These are phyloP conservation scores for Heliconius hermathena DNA, from an alignment of 1,140 invertebrate species.

Conservation along the genomic window DNA sequence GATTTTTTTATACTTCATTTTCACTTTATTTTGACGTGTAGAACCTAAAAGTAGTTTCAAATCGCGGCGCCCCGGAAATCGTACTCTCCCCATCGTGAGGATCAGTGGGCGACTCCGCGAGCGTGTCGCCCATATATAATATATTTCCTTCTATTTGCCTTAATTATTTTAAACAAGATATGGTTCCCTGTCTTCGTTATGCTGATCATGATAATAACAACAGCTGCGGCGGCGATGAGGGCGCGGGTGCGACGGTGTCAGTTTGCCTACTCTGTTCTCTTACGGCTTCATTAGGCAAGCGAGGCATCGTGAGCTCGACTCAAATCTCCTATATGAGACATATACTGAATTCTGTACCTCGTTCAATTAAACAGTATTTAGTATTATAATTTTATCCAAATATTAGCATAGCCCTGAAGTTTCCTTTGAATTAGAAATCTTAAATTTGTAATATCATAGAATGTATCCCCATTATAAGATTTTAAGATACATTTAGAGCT, in stretches of 20 bases:
- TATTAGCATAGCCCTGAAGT: not conserved
- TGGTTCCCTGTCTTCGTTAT: constrained; percentile 37
- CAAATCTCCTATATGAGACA: constrained; percentile 45
- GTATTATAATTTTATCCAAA: constrained; percentile 14
- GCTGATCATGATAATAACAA: constrained; percentile 62
- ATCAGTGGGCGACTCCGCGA: no score
- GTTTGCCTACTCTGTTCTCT: constrained; percentile 65
- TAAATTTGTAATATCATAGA: not conserved
- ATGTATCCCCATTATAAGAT: no score
- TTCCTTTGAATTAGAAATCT: not conserved
- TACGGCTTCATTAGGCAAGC: constrained; percentile 71
- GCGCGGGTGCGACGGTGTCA: constrained; percentile 56
- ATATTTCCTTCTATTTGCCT: not conserved
- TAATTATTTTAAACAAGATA: constrained; percentile 41
- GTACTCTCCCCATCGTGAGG: no score
- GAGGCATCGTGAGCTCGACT: constrained; percentile 39
- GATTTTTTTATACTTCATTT: no score
- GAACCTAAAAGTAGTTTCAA: no score
- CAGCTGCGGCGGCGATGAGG: constrained; percentile 49
- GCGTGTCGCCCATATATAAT: not conserved
- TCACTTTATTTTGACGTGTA: no score
- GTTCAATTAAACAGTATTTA: constrained; percentile 29
- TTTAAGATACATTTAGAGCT: no score
- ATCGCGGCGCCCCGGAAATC: no score
- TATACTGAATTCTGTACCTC: constrained; percentile 23